Conservation (phyloP, 2,113 vertebrate genomes). For the Forbesichthys papilliferus region DNA sequence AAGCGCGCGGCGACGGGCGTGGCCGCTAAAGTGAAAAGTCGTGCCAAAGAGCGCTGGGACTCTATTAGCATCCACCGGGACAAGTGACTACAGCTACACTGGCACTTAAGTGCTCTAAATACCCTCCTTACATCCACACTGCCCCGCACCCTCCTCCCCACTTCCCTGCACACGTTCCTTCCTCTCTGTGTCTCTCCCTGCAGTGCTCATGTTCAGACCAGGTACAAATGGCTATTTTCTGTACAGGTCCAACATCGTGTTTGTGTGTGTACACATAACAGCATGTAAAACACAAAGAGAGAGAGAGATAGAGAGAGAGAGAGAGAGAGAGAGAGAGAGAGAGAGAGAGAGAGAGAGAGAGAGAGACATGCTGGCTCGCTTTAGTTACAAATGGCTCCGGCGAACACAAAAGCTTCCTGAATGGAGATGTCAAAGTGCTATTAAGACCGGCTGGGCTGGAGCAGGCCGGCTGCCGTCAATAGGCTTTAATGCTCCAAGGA, state of each 20-base stretch:
- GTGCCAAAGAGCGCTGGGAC: constrained; percentile 84
- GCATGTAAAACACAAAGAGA: constrained; percentile 85
- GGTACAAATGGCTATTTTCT: constrained; percentile 95
- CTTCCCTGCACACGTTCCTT: not conserved
- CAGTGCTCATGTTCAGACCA: constrained; percentile 59
- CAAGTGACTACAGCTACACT: constrained; percentile 80
- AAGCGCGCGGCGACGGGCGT: constrained; percentile 71
- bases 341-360: constrained; percentile 31
- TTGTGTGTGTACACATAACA: constrained; percentile 80
- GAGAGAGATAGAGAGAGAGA: not conserved
- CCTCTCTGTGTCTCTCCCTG: constrained; percentile 22
- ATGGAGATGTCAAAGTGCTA: constrained; percentile 77
- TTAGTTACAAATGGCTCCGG: constrained; percentile 78
- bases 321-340: constrained; percentile 19
- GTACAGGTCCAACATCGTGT: constrained; percentile 84
- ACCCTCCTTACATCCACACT: constrained; percentile 35
- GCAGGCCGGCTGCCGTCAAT: constrained; percentile 35
- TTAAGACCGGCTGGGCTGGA: constrained; percentile 76
- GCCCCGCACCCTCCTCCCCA: constrained; percentile 21
- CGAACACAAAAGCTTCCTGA: constrained; percentile 75
- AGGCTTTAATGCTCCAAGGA: constrained; percentile 43
- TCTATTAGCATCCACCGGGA: constrained; percentile 79
- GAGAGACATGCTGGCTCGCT: constrained; percentile 47
- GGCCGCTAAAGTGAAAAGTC: constrained; percentile 87
- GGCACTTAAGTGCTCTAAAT: constrained; percentile 90